phyloP scores from a whole-genome alignment of 2,113 vertebrate genomes.

The Dryoscopus gambensis region DNA sequence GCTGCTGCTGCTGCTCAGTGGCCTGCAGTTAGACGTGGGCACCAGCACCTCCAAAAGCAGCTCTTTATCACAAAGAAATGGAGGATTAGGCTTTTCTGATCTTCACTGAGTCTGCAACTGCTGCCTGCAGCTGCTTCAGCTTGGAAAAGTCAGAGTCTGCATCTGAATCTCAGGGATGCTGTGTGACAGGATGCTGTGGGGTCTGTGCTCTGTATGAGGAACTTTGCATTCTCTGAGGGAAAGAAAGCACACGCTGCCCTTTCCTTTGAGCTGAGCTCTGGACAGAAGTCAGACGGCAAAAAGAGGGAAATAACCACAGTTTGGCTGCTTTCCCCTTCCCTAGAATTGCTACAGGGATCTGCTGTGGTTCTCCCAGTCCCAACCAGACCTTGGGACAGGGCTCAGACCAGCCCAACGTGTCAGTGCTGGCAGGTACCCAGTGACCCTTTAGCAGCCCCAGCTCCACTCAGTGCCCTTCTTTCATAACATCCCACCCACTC shows the following conservation, averaged over 20 bases:
- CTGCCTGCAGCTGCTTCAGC: neutral
- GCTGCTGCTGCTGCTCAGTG: neutral
- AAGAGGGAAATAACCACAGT: neutral
- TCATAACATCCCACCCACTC: neutral
- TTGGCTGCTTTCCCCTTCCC: neutral
- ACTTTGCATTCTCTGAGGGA: neutral
- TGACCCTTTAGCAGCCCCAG: neutral
- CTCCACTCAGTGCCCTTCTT: neutral
- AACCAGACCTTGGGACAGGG: neutral
- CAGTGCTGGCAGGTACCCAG: neutral
- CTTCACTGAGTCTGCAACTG: neutral
- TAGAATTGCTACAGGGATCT: neutral
- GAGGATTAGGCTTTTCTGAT: neutral
- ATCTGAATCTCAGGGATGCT: neutral
- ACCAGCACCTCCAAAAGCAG: neutral
- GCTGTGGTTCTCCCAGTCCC: neutral
- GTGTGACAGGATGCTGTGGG: fast-evolving
- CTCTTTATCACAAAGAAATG: neutral
- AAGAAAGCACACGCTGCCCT: fast-evolving
- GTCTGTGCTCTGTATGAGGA: neutral
- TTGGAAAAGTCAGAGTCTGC: neutral
- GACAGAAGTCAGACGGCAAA: neutral
- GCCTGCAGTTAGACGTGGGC: neutral
- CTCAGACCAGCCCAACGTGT: fast-evolving
- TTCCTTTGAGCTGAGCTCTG: neutral